Evolutionary conservation across 2,113 vertebrate species (phyloP).

Genomic region (Turdus rufiventris): DNA sequence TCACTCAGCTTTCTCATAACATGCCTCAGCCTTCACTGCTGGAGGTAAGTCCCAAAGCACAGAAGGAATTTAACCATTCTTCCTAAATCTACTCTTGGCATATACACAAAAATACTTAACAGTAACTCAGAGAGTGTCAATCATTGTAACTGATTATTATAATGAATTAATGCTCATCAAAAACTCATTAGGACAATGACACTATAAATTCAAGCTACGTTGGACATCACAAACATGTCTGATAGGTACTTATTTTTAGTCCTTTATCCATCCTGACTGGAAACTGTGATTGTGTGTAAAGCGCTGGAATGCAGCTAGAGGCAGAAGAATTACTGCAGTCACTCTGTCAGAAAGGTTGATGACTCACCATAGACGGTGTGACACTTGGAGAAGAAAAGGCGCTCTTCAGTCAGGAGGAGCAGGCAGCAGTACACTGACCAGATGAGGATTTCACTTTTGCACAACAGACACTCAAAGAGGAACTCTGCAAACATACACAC

Average conservation of each 20-base stretch:
- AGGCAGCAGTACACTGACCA: conserved; percentile 89
- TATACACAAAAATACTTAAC: not conserved
- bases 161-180: not conserved
- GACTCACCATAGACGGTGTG: conserved; percentile 92
- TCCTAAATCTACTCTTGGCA: not conserved
- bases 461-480: conserved; percentile 80
- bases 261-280: not conserved
- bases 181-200: not conserved
- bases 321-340: not conserved
- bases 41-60: not conserved
- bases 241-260: not conserved
- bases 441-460: conserved; percentile 80
- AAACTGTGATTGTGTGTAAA: not conserved
- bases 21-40: not conserved
- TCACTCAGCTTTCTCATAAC: not conserved
- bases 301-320: not conserved
- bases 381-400: conserved; percentile 91
- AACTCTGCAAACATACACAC: conserved; percentile 72
- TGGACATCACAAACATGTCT: not conserved
- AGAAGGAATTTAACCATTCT: not conserved
- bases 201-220: not conserved
- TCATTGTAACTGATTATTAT: not conserved
- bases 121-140: not conserved
- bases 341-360: not conserved
- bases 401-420: conserved; percentile 84